Evolutionary conservation across 2,888 invertebrate genomes (phyloP).

Genomic region (Thumatha senex): DNA sequence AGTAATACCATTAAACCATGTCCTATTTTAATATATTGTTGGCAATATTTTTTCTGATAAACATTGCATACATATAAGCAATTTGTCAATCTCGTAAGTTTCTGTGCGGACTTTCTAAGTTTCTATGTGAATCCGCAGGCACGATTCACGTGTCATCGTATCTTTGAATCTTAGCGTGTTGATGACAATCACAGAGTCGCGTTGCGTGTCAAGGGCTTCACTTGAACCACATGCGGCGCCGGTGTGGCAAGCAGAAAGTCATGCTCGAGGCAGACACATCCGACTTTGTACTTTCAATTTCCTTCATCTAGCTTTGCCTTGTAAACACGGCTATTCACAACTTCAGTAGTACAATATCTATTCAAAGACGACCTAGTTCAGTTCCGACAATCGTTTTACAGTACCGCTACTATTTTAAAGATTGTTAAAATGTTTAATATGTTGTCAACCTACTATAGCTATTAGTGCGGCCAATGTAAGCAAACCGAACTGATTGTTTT

Average conservation of each 20-base stretch:
- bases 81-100: background rate
- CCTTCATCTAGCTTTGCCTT: conserved; percentile 33
- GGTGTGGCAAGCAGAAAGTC: conserved; percentile 37
- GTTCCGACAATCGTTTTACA: conserved; percentile 20
- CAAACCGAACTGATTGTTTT: too few relatives aligned
- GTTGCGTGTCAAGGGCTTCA: conserved; percentile 24
- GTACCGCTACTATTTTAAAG: conserved; percentile 22
- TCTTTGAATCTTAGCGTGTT: background rate
- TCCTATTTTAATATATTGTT: conserved; percentile 8
- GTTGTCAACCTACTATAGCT: background rate
- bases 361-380: conserved; percentile 28
- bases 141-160: background rate
- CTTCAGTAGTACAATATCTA: conserved; percentile 16
- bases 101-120: conserved; percentile 1
- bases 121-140: background rate
- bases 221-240: conserved; percentile 37
- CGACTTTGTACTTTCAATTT: conserved; percentile 61
- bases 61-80: background rate
- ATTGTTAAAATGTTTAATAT: conserved; percentile 11
- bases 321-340: conserved; percentile 22
- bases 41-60: background rate
- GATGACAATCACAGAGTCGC: background rate
- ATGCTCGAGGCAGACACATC: conserved; percentile 48
- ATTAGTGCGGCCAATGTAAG: too few relatives aligned
- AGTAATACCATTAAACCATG: conserved; percentile 18